A percentile compares a stretch with the other conserved stretches of the same genome.
phyloP scores from a whole-genome alignment of 2,113 vertebrate genomes.

The Prionailurus bengalensis region DNA sequence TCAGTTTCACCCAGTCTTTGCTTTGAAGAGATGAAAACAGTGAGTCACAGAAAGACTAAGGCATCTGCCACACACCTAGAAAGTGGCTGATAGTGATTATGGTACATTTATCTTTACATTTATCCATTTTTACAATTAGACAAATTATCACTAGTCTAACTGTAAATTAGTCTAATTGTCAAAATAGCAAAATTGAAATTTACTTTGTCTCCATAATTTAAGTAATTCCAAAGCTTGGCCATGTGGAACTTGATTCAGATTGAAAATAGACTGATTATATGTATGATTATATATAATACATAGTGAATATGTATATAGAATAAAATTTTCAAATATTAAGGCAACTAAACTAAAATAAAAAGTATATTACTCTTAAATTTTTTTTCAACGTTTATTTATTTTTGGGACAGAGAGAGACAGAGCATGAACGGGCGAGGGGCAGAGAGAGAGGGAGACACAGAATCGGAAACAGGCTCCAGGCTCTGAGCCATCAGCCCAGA shows the following conservation, averaged over 20 bases:
- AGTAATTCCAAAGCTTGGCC: neutral
- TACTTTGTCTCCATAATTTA: neutral
- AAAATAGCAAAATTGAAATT: neutral
- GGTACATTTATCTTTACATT: neutral
- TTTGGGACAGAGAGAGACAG: too few relatives aligned
- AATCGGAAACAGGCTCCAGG: too few relatives aligned
- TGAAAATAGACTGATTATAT: neutral
- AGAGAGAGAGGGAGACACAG: too few relatives aligned
- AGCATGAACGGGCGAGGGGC: too few relatives aligned
- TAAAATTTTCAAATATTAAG: neutral
- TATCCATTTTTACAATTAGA: neutral
- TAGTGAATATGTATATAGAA: neutral
- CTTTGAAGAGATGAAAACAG: neutral
- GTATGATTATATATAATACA: neutral
- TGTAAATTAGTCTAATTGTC: neutral
- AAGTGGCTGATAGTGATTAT: neutral
- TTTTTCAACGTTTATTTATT: too few relatives aligned
- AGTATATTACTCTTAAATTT: too few relatives aligned
- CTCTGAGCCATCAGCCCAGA: too few relatives aligned
- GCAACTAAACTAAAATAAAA: neutral
- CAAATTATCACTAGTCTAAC: neutral
- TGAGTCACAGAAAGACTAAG: neutral
- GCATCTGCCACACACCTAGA: neutral
- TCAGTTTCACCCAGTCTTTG: neutral
- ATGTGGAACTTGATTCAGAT: neutral